These are phyloP conservation scores for Ctenicera cuprea DNA, from an alignment of 2,888 invertebrate genomes.

Conservation along the genomic window DNA sequence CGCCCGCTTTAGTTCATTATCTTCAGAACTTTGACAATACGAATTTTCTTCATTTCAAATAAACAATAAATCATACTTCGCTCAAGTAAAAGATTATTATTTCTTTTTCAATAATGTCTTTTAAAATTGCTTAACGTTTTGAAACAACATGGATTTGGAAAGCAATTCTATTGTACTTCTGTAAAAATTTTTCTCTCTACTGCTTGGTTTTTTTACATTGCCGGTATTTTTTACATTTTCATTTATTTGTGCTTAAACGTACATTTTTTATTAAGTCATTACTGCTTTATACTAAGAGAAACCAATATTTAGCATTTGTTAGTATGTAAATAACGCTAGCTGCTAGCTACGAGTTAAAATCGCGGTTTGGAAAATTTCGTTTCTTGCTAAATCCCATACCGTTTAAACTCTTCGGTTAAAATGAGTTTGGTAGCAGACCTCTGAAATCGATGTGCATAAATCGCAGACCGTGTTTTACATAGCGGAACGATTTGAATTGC, in stretches of 20 bases:
- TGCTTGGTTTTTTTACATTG: too few relatives aligned
- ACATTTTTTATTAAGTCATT: too few relatives aligned
- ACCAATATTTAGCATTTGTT: not conserved
- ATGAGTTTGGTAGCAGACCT: slow-evolving; percentile 22
- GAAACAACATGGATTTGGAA: not conserved
- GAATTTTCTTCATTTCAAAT: slow-evolving; percentile 2
- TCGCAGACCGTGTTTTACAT: slow-evolving; percentile 26
- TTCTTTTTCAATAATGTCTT: slow-evolving; percentile 5
- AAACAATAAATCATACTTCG: not conserved
- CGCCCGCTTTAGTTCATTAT: slow-evolving; percentile 21
- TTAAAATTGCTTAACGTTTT: not conserved
- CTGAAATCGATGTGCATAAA: slow-evolving; percentile 18
- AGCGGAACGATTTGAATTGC: slow-evolving; percentile 23
- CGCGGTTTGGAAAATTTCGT: not conserved
- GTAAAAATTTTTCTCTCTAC: too few relatives aligned
- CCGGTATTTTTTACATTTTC: too few relatives aligned
- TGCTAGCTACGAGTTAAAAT: too few relatives aligned
- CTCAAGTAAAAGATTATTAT: slow-evolving; percentile 5
- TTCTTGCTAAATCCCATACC: slow-evolving; percentile 24
- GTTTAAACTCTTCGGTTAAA: slow-evolving; percentile 7
- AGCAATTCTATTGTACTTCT: not conserved
- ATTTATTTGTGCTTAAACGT: too few relatives aligned
- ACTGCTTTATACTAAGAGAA: too few relatives aligned
- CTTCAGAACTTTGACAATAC: slow-evolving; percentile 23
- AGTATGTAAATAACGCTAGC: not conserved